Conservation (phyloP, 2,888 invertebrate species). For the Heteropelma amictum region DNA sequence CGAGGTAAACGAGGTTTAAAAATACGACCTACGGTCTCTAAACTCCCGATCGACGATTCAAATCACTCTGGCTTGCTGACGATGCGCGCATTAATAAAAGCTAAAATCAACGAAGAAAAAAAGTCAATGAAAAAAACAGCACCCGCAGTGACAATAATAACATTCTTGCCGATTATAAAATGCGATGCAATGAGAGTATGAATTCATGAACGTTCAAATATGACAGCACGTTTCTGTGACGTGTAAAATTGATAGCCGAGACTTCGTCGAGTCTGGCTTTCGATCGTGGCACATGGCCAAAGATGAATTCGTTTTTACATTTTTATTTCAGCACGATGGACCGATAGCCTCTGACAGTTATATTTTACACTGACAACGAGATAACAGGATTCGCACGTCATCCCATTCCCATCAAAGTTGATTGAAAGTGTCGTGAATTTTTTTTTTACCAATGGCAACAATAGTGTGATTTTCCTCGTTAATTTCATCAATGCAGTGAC, state of each 20-base stretch:
- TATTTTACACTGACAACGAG: neutral
- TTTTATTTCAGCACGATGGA: neutral
- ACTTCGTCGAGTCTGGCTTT: neutral
- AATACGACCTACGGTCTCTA: conserved; percentile 61
- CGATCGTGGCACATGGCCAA: neutral
- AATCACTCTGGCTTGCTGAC: neutral
- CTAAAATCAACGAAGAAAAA: neutral
- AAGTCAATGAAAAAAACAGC: neutral
- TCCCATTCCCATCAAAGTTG: neutral
- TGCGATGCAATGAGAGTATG: neutral
- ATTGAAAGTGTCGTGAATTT: neutral
- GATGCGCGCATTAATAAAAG: neutral
- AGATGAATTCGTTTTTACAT: neutral
- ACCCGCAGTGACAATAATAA: too few relatives aligned
- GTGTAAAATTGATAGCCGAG: too few relatives aligned
- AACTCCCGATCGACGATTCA: conserved; percentile 44
- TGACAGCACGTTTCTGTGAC: neutral
- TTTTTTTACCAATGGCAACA: too few relatives aligned
- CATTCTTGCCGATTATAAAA: too few relatives aligned
- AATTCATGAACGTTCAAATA: neutral
- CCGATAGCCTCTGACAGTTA: conserved; percentile 5
- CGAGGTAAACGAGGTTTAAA: conserved; percentile 64
- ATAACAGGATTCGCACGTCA: neutral
- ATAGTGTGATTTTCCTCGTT: too few relatives aligned
- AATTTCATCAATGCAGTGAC: too few relatives aligned